Conservation (phyloP, 2,888 invertebrate genomes). For the Drosophila niveifrons region DNA sequence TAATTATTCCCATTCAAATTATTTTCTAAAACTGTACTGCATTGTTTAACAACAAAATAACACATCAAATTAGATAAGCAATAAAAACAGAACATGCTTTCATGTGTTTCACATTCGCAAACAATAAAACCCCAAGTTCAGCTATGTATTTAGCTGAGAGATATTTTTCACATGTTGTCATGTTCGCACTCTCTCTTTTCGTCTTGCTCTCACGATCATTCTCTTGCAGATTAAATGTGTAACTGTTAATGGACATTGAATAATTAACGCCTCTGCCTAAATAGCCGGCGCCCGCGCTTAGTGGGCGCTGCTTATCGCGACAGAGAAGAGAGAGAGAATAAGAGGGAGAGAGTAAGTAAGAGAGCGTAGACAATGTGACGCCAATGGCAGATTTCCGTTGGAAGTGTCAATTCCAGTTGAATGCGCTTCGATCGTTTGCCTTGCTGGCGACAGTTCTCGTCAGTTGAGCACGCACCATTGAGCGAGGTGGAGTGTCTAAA, state of each 20-base stretch:
- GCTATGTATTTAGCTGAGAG: background rate
- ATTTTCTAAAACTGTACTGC: background rate
- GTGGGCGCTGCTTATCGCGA: slow-evolving; percentile 24
- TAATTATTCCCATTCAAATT: too few relatives aligned
- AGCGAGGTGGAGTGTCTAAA: slow-evolving; percentile 54
- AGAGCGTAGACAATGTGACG: slow-evolving; percentile 56
- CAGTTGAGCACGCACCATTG: slow-evolving; percentile 71
- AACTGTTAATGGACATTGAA: slow-evolving; percentile 29
- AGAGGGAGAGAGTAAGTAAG: slow-evolving; percentile 21
- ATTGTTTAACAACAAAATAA: background rate
- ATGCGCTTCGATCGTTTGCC: slow-evolving; percentile 9
- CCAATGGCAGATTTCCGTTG: slow-evolving; percentile 30
- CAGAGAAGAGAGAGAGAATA: slow-evolving; percentile 10
- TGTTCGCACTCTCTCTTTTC: background rate
- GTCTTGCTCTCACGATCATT: background rate
- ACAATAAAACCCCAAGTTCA: slow-evolving; percentile 29
- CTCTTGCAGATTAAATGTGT: slow-evolving; percentile 11
- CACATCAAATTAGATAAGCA: slow-evolving; percentile 1
- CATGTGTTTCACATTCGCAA: slow-evolving; percentile 2
- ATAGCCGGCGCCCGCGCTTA: slow-evolving; percentile 26
- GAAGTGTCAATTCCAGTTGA: slow-evolving; percentile 18
- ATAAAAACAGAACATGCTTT: background rate
- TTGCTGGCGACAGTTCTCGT: slow-evolving; percentile 18
- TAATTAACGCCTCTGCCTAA: slow-evolving; percentile 54
- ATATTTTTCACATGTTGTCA: background rate